These are phyloP conservation scores for Ostrea edulis DNA, from an alignment of 1,140 invertebrate species.

Conservation along the genomic window DNA sequence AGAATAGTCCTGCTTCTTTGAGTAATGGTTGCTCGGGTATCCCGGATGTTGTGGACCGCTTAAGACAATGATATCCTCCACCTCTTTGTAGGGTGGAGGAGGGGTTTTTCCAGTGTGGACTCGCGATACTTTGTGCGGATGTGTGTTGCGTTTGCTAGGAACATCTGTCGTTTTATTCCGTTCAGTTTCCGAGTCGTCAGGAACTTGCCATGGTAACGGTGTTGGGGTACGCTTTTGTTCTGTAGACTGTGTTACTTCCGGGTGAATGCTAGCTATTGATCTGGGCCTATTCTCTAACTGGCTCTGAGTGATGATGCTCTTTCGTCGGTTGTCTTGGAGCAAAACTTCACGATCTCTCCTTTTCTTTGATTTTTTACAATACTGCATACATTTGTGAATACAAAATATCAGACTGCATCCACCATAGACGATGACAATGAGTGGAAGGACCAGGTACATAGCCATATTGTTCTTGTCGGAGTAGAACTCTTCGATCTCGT, in stretches of 20 bases:
- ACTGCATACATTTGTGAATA: conserved; percentile 63
- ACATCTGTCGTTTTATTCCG: neutral
- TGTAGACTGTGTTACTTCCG: neutral
- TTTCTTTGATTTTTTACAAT: conserved; percentile 56
- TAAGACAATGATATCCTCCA: neutral
- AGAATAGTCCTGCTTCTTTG: conserved; percentile 16
- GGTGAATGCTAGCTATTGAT: neutral
- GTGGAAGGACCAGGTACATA: conserved; percentile 66
- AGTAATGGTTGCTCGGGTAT: neutral
- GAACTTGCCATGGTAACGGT: conserved; percentile 17
- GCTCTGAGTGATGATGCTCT: neutral
- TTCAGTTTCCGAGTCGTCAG: neutral
- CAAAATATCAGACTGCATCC: conserved; percentile 68
- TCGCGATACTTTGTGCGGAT: neutral
- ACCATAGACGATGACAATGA: conserved; percentile 68
- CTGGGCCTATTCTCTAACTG: neutral
- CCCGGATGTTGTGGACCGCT: conserved; percentile 18
- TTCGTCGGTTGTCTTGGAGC: neutral
- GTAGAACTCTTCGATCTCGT: conserved; percentile 64
- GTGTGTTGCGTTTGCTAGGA: neutral
- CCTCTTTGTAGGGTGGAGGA: conserved; percentile 22
- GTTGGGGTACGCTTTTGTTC: neutral
- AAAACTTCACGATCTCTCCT: conserved; percentile 3
- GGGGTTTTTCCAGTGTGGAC: conserved; percentile 13
- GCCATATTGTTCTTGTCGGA: conserved; percentile 70